Evolutionary conservation across 2,888 invertebrate species (phyloP).

Genomic region (Sepioteuthis lessoniana): DNA sequence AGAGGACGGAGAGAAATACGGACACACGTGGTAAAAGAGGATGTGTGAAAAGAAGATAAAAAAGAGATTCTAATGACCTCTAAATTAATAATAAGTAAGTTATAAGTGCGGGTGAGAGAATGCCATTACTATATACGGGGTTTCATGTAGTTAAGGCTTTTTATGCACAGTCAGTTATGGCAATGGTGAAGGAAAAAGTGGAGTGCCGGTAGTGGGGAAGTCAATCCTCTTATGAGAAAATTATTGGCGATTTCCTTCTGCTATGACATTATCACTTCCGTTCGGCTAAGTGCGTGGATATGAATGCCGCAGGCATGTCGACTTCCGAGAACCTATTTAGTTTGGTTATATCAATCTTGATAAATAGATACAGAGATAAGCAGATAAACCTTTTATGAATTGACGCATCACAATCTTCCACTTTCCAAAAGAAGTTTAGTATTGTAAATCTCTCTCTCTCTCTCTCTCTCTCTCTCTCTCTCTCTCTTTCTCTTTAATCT

Average conservation of each 20-base stretch:
- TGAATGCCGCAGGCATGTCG: too few relatives aligned
- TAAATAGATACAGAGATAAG: too few relatives aligned
- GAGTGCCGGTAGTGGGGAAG: neutral
- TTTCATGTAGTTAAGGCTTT: neutral
- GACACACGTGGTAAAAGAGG: neutral
- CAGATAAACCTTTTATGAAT: too few relatives aligned
- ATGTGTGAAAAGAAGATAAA: neutral
- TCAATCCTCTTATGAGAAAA: neutral
- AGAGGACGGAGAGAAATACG: neutral
- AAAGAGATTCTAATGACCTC: neutral
- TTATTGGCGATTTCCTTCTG: neutral
- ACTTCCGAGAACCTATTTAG: too few relatives aligned
- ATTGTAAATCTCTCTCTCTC: too few relatives aligned
- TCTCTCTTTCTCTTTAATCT: too few relatives aligned
- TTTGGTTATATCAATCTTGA: too few relatives aligned
- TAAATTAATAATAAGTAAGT: neutral
- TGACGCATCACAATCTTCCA: too few relatives aligned
- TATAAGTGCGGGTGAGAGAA: neutral
- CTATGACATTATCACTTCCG: slow-evolving; percentile 12
- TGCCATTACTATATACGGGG: neutral
- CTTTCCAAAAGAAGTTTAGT: too few relatives aligned
- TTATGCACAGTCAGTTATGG: neutral
- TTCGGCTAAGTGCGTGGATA: too few relatives aligned
- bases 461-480: too few relatives aligned
- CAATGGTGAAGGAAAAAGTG: neutral